Evolutionary conservation across 2,888 invertebrate genomes (phyloP), one percentile per base, ranked within the genome.

Genomic region (Lordiphosa fenestrarum): DNA sequence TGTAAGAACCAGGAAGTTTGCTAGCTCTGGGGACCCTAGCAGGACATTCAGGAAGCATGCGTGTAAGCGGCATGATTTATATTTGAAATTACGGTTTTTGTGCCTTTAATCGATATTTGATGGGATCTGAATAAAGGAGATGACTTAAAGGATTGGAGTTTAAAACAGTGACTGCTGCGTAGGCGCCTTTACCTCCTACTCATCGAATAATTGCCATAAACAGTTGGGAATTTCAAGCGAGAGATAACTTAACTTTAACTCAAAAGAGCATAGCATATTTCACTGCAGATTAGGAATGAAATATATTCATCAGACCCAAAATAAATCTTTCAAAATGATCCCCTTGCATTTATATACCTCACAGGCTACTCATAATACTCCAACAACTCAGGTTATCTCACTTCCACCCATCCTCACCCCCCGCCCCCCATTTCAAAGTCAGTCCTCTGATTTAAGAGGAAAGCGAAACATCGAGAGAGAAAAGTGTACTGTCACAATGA

Each of bases 61-160:
- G 59, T 64, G 76, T 56, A 62, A 64, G 57, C 49, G 59, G 53
- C 67, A 73, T 77, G 77, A 77, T 81, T 81, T 76, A 73, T 81
- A 81, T 75, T 67, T 62, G 57, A 76, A 74, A 73, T 68, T 76
- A 67, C 70, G 73, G 66, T 58, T 68, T 64, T 53, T 41, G n/a
- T 39, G 15, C n/a, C 33, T 13, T 33, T 51, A 33, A 30, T 49
- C 49, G 49, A 49, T 49, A 49, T 30, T 37, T 25, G 37, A 49
- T 49, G 25, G 49, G 49, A 13, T 15, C 13, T 5, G 12, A 42
- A 13, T 30, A 42, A 42, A 42, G 15, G 15, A 44, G 44, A 30
- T 30, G 9, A 30, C 30, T 30, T 30, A 9, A 30, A 30, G 30
- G 30, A 9, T 30, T 30, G 30, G 7, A 30, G 30, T 30, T 30